Percentiles rank a stretch among this genome's conserved stretches.
These are phyloP conservation scores for Halcyon malimbica DNA, from an alignment of 2,113 vertebrate genomes.

Conservation along the genomic window DNA sequence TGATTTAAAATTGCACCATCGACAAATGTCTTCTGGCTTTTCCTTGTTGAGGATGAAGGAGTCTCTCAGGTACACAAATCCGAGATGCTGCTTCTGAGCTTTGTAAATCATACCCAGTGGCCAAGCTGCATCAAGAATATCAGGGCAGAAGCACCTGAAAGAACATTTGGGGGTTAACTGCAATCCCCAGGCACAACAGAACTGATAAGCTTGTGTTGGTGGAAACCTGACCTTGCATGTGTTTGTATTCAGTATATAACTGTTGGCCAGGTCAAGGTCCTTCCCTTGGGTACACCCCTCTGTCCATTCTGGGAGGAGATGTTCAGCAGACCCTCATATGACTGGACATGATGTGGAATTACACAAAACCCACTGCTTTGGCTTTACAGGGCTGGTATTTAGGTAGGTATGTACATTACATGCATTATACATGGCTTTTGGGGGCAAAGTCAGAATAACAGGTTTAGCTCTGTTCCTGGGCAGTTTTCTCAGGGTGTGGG, in stretches of 20 bases:
- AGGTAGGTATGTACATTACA: neutral
- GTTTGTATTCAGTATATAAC: neutral
- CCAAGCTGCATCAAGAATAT: neutral
- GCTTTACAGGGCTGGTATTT: neutral
- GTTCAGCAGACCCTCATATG: neutral
- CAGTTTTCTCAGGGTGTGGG: neutral
- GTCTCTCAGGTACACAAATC: neutral
- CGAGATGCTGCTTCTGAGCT: neutral
- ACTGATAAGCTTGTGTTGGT: neutral
- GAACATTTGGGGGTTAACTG: neutral
- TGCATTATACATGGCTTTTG: neutral
- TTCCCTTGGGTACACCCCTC: neutral
- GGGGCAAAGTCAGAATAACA: neutral
- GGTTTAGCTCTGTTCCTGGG: neutral
- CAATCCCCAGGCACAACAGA: neutral
- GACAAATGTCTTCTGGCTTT: neutral
- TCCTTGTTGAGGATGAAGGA: neutral
- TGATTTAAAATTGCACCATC: neutral
- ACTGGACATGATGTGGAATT: neutral
- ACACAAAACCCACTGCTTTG: neutral
- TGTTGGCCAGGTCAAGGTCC: neutral
- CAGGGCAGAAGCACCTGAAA: neutral
- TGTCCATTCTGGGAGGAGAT: accelerated
- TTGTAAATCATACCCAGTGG: neutral
- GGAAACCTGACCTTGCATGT: neutral